Evolutionary conservation across 2,797 vertebrate genomes (phyloP).

Genomic region (Catostomus latipinnis): DNA sequence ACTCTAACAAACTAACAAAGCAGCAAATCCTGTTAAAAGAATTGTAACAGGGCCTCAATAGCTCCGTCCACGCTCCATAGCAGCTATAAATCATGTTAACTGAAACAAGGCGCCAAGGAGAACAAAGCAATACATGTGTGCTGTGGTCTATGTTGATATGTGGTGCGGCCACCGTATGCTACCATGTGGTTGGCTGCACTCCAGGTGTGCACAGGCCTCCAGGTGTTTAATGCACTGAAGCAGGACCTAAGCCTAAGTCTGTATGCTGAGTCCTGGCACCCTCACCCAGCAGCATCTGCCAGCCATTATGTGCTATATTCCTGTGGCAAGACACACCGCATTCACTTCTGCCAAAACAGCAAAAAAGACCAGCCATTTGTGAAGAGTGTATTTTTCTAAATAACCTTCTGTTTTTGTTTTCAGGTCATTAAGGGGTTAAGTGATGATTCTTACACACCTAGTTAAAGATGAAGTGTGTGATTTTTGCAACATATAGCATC

Average conservation of each 20-base stretch:
- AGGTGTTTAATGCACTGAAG: constrained; percentile 39
- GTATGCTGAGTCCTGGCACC: constrained; percentile 58
- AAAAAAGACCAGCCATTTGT: constrained; percentile 1
- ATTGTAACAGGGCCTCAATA: constrained; percentile 4
- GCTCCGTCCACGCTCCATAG: not conserved
- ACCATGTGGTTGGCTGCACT: constrained; percentile 30
- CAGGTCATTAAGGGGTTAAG: constrained; percentile 37
- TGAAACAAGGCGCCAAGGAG: constrained; percentile 34
- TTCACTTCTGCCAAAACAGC: constrained; percentile 43
- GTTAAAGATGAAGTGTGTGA: too few species aligned
- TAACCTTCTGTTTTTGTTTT: constrained; percentile 19
- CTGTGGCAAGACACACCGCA: constrained; percentile 71
- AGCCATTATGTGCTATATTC: constrained; percentile 71
- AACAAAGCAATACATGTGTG: constrained; percentile 11
- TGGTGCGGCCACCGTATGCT: constrained; percentile 22
- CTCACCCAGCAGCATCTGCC: constrained; percentile 65
- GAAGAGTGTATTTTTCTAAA: constrained; percentile 14
- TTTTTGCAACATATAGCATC: too few species aligned
- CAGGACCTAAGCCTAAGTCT: constrained; percentile 38
- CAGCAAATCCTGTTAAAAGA: constrained; percentile 10
- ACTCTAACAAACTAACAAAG: constrained; percentile 4
- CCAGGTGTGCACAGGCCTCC: constrained; percentile 29
- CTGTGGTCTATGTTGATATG: constrained; percentile 23
- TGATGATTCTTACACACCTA: not conserved
- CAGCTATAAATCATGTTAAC: constrained; percentile 13